Evolutionary conservation across 2,113 vertebrate genomes (phyloP), one percentile per base, ranked within the genome.

Genomic region (Tupaia tana): DNA sequence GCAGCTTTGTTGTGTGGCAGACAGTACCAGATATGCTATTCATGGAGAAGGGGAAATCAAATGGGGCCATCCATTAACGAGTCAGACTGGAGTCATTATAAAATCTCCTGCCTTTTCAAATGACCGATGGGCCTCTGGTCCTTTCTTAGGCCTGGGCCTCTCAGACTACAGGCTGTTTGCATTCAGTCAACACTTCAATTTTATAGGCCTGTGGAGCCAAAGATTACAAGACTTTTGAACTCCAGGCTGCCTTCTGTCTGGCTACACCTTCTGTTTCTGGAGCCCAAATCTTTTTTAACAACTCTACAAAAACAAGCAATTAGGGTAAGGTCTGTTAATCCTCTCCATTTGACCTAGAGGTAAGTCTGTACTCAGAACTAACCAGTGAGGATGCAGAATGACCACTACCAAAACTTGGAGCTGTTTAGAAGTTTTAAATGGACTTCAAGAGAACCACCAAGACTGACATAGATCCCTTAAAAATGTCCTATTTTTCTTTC

Each of bases 151-250:
- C 89, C 78, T 78, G 86, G 91, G 97, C 97, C 96, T 95, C 97
- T 97, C 85, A 86, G 96, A 95, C 71, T 27, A 83, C 96, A 82
- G 95, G 95, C 98, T 98, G 98, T 97, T 98, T 98, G 98, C 95
- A 97, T 98, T 99, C 98, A 98, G 97, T 98, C 98, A 98, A 98
- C 98, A 98, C 98, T 98, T 97, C 12, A 92, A 96, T 98, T 99
- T 99, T 98, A 98, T 98, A 98, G 98, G 91, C 96, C 98, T 95
- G 91, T 95, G 98, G 98, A 99, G 98, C 98, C 99, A 98, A 98
- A 98, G 98, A 98, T 96, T 98, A 97, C 97, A 97, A 98, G 98
- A 98, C 98, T 98, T 98, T 95, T 98, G 98, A 99, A 98, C 98
- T 98, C 94, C 95, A 96, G 96, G 98, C 97, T 97, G 98, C 97